Evolutionary conservation across 2,888 invertebrate genomes (phyloP).

Genomic region (Notodonta dromedarius): DNA sequence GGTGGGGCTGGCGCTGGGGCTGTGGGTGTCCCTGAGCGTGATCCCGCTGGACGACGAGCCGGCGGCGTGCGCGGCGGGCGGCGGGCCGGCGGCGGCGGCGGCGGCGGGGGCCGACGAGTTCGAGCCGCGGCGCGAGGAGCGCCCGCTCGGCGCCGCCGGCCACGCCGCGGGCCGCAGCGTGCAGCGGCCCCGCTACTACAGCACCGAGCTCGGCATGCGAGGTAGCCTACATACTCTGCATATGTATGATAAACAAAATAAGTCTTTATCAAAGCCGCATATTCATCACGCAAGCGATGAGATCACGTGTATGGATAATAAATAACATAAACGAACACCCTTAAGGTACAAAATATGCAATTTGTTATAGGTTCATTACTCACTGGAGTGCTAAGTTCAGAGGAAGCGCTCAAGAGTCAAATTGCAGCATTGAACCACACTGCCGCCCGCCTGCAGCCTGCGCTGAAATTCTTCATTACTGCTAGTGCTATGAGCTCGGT

Average conservation of each 20-base stretch:
- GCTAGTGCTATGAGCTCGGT: conserved; percentile 72
- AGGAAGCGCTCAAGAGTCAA: conserved; percentile 88
- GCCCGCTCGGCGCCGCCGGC: conserved; percentile 52
- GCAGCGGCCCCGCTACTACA: conserved; percentile 95
- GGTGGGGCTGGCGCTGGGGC: conserved; percentile 81
- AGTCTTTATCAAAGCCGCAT: no score
- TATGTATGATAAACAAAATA: no score
- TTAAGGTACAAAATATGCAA: no score
- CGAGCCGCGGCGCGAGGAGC: conserved; percentile 70
- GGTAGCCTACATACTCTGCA: conserved; percentile 35
- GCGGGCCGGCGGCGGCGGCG: conserved; percentile 24
- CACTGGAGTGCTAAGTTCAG: conserved; percentile 92
- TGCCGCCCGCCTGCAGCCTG: conserved; percentile 92
- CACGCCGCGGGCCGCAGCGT: conserved; percentile 76
- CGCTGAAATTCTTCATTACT: conserved; percentile 91
- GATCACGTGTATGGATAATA: no score
- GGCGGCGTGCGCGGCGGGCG: conserved; percentile 33
- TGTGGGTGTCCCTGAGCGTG: conserved; percentile 81
- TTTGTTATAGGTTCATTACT: conserved; percentile 81
- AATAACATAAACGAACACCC: no score
- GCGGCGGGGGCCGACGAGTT: conserved; percentile 58
- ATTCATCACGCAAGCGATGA: no score
- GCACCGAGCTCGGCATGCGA: conserved; percentile 96
- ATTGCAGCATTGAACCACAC: conserved; percentile 96
- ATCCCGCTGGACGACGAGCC: conserved; percentile 73